Evolutionary conservation across 2,797 vertebrate species (phyloP).

Genomic region (Centroberyx gerrardi): DNA sequence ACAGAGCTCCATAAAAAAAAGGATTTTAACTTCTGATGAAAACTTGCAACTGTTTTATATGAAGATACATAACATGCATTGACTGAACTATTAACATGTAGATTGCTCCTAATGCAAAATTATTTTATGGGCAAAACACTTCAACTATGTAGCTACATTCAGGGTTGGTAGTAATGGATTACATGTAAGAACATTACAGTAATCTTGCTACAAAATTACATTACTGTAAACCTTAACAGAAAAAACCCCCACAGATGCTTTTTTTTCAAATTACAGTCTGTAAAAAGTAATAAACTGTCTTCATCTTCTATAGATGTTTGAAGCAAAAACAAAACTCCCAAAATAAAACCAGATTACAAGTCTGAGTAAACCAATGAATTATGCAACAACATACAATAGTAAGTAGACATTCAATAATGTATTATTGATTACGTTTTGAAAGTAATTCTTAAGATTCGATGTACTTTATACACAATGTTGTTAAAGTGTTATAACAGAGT

Average conservation of each 20-base stretch:
- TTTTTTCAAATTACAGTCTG: not conserved
- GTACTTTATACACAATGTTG: not conserved
- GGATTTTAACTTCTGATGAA: slow-evolving; percentile 49
- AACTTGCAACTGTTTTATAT: slow-evolving; percentile 28
- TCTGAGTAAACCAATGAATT: not conserved
- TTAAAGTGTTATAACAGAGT: not conserved
- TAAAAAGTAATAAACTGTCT: too few species aligned
- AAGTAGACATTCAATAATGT: not conserved
- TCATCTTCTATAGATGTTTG: too few species aligned
- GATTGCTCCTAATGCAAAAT: not conserved
- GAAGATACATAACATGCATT: not conserved
- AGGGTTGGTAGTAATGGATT: not conserved
- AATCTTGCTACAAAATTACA: not conserved
- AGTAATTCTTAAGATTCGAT: not conserved
- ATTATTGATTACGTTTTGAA: not conserved
- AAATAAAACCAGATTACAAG: too few species aligned
- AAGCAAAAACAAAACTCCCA: too few species aligned
- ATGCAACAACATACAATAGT: not conserved
- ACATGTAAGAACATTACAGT: not conserved
- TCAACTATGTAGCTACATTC: too few species aligned
- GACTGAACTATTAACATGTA: not conserved
- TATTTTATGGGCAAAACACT: not conserved
- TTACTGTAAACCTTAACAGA: not conserved
- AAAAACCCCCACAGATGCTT: not conserved
- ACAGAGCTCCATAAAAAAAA: slow-evolving; percentile 32